Base-by-base conservation (phyloP, 2,888 invertebrate genomes). In the Plebejus argus region DNA sequence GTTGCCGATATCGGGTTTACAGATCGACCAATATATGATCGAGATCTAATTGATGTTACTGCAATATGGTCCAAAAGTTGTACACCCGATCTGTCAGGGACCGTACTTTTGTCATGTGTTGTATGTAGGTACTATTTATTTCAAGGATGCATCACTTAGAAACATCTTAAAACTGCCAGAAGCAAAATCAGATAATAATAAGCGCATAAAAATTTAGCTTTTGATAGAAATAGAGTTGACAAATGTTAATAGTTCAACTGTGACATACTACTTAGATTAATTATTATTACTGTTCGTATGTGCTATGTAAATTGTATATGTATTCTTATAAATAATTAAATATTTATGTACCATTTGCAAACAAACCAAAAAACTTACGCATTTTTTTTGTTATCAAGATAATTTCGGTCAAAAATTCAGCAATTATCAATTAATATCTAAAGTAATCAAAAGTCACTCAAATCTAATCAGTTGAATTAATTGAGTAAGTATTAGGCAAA, bases 301-400 rank as follows among this genome's bases (percentile, higher is more conserved):
- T 66, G 28, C 66, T 66, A 28, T 66, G 66, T 66, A 66, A 66
- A 66, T 66, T 66, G 28, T 61, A 61, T 61, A 61, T 66, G 28
- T 61, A 61, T 61, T 61, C 23, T 3, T 12, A 1, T 23, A 23
- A 23, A 20, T 23, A 20, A 20, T 61, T 7, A n/a, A 61, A 61
- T 61, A 61, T 10, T 20, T 61, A 23, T 61, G 3, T 23, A 66
- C 18, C 18, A 33, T 66, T 23, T 3, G 12, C 61, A 61, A 33
- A 28, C 66, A 66, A 66, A 28, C 58, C 58, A 66, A 61, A 61
- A 61, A 61, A 23, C 3, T 4, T 23, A 66, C 23, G 66, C 28
- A 5, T 66, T 66, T 66, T 66, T 66, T 66, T 28, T 1, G 20
- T 18, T 15, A 66, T 66, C 66, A 28, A 12, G 10, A 66, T 66